phyloP scores from a whole-genome alignment of 1,140 invertebrate species.

The Palaemon carinicauda region DNA sequence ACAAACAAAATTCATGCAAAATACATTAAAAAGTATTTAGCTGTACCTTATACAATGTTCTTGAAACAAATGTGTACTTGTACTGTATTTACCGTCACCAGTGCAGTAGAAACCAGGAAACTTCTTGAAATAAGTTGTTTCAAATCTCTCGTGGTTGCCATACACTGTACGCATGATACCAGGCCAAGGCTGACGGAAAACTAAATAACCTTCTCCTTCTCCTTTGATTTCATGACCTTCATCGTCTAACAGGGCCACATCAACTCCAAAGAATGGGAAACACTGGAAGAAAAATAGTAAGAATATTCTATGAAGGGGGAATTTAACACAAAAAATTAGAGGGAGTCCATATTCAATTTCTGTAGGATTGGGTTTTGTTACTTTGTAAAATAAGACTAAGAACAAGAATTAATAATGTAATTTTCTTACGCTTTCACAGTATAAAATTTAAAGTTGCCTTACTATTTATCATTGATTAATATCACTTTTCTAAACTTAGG shows the following conservation, averaged over 20 bases:
- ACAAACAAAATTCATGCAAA: no score
- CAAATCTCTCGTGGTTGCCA: constrained; percentile 91
- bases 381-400: no score
- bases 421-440: no score
- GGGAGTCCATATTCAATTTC: no score
- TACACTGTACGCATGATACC: constrained; percentile 95
- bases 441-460: no score
- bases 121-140: constrained; percentile 93
- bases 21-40: not conserved
- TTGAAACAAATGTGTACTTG: not conserved
- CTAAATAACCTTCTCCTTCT: constrained; percentile 91
- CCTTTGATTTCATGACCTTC: constrained; percentile 86
- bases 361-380: no score
- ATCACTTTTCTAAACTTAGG: no score
- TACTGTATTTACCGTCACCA: constrained; percentile 83
- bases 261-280: constrained; percentile 96
- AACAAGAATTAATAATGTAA: no score
- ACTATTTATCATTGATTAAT: no score
- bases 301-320: not conserved
- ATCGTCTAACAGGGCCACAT: constrained; percentile 87
- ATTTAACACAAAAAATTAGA: no score
- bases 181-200: constrained; percentile 94
- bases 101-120: constrained; percentile 97
- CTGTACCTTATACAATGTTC: not conserved
- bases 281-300: constrained; percentile 45